These are phyloP conservation scores for Apomyelois bistriatella DNA, from an alignment of 2,888 invertebrate genomes.

Conservation along the genomic window DNA sequence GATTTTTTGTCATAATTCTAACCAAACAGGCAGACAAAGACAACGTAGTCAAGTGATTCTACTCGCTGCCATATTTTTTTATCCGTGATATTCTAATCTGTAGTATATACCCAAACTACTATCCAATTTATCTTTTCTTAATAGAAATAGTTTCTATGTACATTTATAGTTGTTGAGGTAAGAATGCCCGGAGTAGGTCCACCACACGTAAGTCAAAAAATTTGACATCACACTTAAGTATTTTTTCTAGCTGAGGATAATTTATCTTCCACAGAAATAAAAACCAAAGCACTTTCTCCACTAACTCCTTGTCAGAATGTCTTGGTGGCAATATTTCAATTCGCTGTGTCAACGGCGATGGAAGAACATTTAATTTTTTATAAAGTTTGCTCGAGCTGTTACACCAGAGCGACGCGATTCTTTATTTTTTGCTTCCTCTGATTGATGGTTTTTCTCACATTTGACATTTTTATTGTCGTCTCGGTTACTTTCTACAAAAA, in stretches of 20 bases:
- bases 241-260: constrained; percentile 12
- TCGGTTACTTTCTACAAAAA: constrained; percentile 41
- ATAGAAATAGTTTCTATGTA: too few relatives aligned
- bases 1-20: too few relatives aligned
- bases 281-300: constrained; percentile 24
- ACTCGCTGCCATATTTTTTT: too few relatives aligned
- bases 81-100: too few relatives aligned
- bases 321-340: constrained; percentile 45
- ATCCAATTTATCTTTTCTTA: too few relatives aligned
- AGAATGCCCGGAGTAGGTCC: too few relatives aligned
- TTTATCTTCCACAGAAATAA: constrained; percentile 22
- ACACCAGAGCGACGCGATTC: constrained; percentile 46
- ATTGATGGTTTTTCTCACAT: constrained; percentile 66
- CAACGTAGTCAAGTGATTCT: too few relatives aligned
- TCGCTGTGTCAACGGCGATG: constrained; percentile 41
- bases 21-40: too few relatives aligned
- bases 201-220: background rate
- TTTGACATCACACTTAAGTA: background rate
- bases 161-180: too few relatives aligned
- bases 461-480: constrained; percentile 35
- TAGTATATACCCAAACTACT: too few relatives aligned
- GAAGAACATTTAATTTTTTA: constrained; percentile 47
- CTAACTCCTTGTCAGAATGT: constrained; percentile 32
- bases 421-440: constrained; percentile 56
- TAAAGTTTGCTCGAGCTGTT: constrained; percentile 48